A percentile compares a stretch with the other conserved stretches of the same genome.
phyloP scores from a whole-genome alignment of 2,888 invertebrate species.

The Nemotelus nigrinus region DNA sequence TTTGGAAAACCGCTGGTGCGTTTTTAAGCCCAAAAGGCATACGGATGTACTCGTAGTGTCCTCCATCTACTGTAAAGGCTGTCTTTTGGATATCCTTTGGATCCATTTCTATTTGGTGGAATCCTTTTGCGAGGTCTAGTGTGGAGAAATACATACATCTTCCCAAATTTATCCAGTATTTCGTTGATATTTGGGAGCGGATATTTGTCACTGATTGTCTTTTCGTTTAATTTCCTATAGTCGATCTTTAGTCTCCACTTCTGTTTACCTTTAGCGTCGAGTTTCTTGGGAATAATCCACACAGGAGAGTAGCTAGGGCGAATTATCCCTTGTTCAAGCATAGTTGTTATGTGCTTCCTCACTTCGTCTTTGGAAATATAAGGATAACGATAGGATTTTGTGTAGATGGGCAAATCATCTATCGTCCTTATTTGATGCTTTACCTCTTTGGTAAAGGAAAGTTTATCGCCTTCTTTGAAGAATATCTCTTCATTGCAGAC shows the following conservation, averaged over 20 bases:
- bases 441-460: no score
- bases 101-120: no score
- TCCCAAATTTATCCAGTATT: no score
- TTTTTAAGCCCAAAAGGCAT: no score
- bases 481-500: no score
- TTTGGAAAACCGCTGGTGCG: no score
- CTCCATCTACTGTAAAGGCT: no score
- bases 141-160: no score
- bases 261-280: background rate
- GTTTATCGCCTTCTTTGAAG: no score
- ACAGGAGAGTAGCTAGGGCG: conserved; percentile 12
- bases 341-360: background rate
- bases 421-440: no score
- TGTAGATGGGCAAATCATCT: background rate
- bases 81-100: no score
- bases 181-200: conserved; percentile 26
- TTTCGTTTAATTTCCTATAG: conserved; percentile 8
- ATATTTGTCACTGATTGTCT: background rate
- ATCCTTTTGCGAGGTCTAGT: conserved; percentile 1
- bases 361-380: background rate
- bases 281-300: conserved; percentile 20
- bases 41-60: no score
- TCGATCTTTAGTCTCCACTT: conserved; percentile 20
- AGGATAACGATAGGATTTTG: background rate
- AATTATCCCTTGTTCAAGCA: conserved; percentile 57